Base-by-base conservation (phyloP, 2,888 invertebrate species). In the Athalia cordata region DNA sequence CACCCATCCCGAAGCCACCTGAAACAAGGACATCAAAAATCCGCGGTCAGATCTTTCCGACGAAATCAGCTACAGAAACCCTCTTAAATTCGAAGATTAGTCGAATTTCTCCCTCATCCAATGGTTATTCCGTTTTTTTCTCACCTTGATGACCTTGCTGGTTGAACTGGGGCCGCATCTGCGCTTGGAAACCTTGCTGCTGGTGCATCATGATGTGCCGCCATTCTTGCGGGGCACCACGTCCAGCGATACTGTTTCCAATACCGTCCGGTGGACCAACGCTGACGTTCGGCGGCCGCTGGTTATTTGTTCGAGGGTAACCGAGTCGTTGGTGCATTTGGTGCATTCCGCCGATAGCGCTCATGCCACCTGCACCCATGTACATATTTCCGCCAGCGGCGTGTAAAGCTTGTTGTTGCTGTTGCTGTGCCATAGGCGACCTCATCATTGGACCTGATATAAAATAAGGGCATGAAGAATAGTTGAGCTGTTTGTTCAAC, bases 401-500 rank as follows among this genome's bases (percentile, higher is more conserved):
- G 76, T 90, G 89, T 80, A 90, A 83, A 11, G 89, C 85, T 82
- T 92, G 92, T 81, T 92, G 92, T 82, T 92, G 93, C 86, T 93
- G 89, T 84, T 94, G 94, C 80, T 91, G 91, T 79, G 91, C 91
- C 91, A 92, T 92, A 88, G 93, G 93, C 3, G 93, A 93, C 81
- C 94, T 91, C 92, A 94, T 94, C 94, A 94, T 94, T 5, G 94
- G 94, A 81, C 93, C 93, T 93, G 82, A 55, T 80, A 76, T 80
- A 62, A 70, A 55, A 72, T 52, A 78, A 77, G 67, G 5, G 43
- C n/a, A 5, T n/a, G 29, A 70, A 29, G 5, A 67, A 15, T 57
- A 7, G 29, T 62, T 62, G 9, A 9, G n/a, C 13, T 13, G 5
- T 61, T 62, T 9, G 4, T 64, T 64, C 64, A 11, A 45, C n/a